Base-by-base conservation (phyloP, 53 echinoderm and acorn worm species). In the Crossaster papposus region DNA sequence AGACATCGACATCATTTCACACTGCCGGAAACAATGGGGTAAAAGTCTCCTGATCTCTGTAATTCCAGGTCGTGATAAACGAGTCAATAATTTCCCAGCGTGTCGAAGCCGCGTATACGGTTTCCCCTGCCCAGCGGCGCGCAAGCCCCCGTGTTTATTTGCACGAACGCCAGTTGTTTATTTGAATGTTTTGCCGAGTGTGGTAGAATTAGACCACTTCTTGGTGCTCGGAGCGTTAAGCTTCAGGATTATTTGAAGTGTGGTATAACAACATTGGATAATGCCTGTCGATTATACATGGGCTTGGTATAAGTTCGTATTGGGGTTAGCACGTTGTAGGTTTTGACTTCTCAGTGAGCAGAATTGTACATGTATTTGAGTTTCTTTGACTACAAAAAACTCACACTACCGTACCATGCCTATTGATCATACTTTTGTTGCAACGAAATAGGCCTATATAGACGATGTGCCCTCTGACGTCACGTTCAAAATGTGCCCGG, bases 61-160 rank as follows among this genome's bases (percentile, higher is more conserved):
- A 17, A 17, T 83, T 83, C 4, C 51, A n/a, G 81, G 26, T 7
- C 83, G 83, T 83, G 83, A 70, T 70, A 70, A n/a, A 14, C 20
- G 83, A 70, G 83, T 9, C 28, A 73, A 73, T 33, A 72, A n/a
- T n/a, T n/a, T 54, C 85, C 85, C 24, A 54, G 73, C 72, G 72
- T 73, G 85, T 70, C n/a, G 85, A n/a, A n/a, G n/a, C n/a, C 18
- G 32, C 85, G 72, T 54, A 53, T 85, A 31, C 53, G 33, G 33
- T 85, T 72, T 32, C 68, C 51, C 71, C 54, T 85, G 85, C 54
- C 85, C 85, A 52, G 51, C 85, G 85, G 85, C 85, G 85, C 71
- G 51, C 85, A 24, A 51, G 78, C 2, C 85, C 71, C 85, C 31
- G 85, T 73, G 85, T 85, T 85, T 85, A 85, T 85, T 85, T 85